Base-by-base conservation (phyloP, 2,113 vertebrate species). In the Labeo rohita region DNA sequence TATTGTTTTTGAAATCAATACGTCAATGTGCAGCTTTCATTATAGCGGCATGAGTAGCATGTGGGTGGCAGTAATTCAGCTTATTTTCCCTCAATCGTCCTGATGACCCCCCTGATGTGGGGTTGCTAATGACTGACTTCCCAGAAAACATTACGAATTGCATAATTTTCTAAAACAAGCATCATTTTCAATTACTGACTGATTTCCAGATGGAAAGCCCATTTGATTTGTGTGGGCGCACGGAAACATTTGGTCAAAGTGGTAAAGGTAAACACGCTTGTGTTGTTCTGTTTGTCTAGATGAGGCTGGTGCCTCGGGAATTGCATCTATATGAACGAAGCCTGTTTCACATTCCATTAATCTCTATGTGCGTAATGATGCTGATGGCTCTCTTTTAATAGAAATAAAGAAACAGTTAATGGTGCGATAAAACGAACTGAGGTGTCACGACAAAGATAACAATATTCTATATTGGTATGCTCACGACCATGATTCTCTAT, bases 171-270 rank as follows among this genome's bases (percentile, higher is more conserved):
- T 15, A 28, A 11, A 75, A 75, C 43, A 23, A 13, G 45, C 45
- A 15, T 61, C 11, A 7, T 56, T 68, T 73, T 50, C 65, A 83
- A 39, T 72, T 54, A 56, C 34, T 56, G 8, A 18, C 11, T 21
- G 11, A 59, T 56, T 83, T 56, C 34, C 28, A 10, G 52, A 45
- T 45, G 83, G 39, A 84, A 75, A 63, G 56, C 54, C 15, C 23
- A 8, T 73, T 54, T 43, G 45, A 23, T 73, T 15, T 74, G 43
- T 65, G 83, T 77, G 73, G 73, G 83, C 43, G 28, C 73, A 9
- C 21, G 18, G 47, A 76, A 77, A 77, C 73, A 85, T 77, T 52
- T 11, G 72, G 73, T 77, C 23, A 85, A n/a, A 83, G 47, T 39
- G 47, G 65, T 52, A n/a, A 52, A 39, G 74, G 74, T 23, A 13